Base-by-base conservation (phyloP, 1,140 invertebrate species). In the Drosophila repletoides region DNA sequence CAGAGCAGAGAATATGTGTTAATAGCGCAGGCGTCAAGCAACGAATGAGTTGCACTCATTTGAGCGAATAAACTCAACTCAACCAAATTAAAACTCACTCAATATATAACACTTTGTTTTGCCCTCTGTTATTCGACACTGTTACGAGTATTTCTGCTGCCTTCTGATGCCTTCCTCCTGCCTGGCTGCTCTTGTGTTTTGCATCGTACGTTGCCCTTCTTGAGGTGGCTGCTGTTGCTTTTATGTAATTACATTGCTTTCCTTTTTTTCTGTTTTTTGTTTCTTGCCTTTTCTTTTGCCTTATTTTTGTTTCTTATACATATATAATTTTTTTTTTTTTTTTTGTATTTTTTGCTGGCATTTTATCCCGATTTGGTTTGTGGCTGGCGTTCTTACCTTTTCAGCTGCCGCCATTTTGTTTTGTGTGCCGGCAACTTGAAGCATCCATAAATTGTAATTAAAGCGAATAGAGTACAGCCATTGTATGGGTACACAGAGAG, bases 361-460 rank as follows among this genome's bases (percentile, higher is more conserved):
- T 72, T 63, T 60, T 60, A 45, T 55, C 74, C 58, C 36, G 7
- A 46, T 71, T 76, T 33, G 28, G 22, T 17, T 41, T 5, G 40
- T 31, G 36, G 45, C 28, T 59, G 34, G 14, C 29, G 51, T 38
- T 33, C 21, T 73, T 66, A 66, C 70, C 76, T 74, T 74, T 71
- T 59, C 26, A 31, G 14, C 59, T 15, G 51, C 31, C 46, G 52
- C 60, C 71, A 59, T 69, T 81, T 58, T 45, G 52, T 59, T 59
- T 52, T 41, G 63, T 66, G 21, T 19, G 49, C 58, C 43, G 49
- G 56, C 61, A 64, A 69, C 68, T 70, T 74, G 41, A 79, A 61
- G 79, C 71, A 79, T 84, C 74, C 70, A 84, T 84, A 84, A 79
- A 84, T 84, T 83, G 74, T 83, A 84, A 83, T 84, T 83, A 79